These are phyloP conservation scores for Rhabditoides inermis DNA, from an alignment of 2,888 invertebrate genomes.

Conservation along the genomic window DNA sequence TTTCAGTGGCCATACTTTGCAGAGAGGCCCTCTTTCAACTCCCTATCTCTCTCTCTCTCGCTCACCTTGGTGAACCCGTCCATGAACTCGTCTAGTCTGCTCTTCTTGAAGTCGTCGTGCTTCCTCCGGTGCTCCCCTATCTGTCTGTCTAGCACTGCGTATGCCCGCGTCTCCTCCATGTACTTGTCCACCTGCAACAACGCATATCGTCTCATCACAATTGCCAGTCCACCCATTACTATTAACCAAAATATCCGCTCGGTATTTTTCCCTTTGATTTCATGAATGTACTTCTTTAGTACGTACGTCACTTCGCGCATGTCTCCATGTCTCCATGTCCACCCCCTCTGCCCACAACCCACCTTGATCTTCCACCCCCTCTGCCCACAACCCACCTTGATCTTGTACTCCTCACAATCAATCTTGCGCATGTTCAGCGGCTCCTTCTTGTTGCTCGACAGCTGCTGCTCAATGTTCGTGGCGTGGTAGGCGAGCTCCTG, in stretches of 20 bases:
- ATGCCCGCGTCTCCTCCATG: constrained; percentile 67
- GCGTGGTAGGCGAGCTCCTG: background rate
- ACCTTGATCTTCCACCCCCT: too few species aligned
- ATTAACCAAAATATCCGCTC: too few species aligned
- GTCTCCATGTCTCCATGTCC: background rate
- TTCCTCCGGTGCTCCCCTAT: constrained; percentile 56
- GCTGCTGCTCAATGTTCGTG: background rate
- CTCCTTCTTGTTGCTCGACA: background rate
- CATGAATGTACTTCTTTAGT: too few species aligned
- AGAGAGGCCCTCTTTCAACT: too few species aligned
- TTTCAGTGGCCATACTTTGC: too few species aligned
- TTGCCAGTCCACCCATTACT: too few species aligned
- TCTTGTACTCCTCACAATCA: constrained; percentile 63
- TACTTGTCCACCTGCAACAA: constrained; percentile 70
- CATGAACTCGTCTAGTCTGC: constrained; percentile 72
- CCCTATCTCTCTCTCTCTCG: too few species aligned
- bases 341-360: background rate
- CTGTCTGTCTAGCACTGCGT: constrained; percentile 55
- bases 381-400: too few species aligned
- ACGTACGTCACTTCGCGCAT: constrained; percentile 32
- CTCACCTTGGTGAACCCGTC: constrained; percentile 60
- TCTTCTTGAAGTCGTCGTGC: constrained; percentile 58
- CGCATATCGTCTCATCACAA: too few species aligned
- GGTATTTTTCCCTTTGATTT: too few species aligned
- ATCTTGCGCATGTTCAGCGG: constrained; percentile 62